phyloP scores from a whole-genome alignment of 2,888 invertebrate species.

The Hypselothyrea guttata region DNA sequence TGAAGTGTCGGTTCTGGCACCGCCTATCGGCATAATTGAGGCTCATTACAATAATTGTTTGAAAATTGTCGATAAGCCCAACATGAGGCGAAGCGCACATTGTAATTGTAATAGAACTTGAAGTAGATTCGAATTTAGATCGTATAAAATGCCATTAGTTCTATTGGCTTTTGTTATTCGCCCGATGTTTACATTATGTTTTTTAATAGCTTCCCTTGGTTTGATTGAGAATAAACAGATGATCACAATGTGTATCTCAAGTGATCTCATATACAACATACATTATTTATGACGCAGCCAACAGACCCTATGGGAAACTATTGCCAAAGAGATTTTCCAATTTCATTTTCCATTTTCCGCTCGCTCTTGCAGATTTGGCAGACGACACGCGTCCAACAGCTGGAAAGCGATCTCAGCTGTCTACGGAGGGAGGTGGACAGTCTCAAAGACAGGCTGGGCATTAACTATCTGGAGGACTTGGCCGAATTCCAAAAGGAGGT shows the following conservation, averaged over 20 bases:
- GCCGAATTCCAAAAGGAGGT: slow-evolving; percentile 81
- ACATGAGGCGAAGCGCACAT: slow-evolving; percentile 1
- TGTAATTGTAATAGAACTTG: background rate
- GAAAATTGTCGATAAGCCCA: slow-evolving; percentile 22
- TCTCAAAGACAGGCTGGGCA: slow-evolving; percentile 79
- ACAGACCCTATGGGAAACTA: background rate
- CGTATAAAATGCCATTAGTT: slow-evolving; percentile 10
- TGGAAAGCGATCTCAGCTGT: slow-evolving; percentile 75
- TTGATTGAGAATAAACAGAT: slow-evolving; percentile 44
- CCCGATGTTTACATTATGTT: slow-evolving; percentile 30
- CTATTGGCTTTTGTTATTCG: slow-evolving; percentile 11
- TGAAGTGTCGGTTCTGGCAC: slow-evolving; percentile 50
- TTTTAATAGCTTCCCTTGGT: slow-evolving; percentile 32
- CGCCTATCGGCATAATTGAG: slow-evolving; percentile 50
- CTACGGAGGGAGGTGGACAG: slow-evolving; percentile 74
- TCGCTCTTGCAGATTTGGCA: slow-evolving; percentile 77
- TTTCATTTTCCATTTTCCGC: background rate
- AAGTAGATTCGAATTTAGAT: slow-evolving; percentile 3
- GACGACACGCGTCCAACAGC: slow-evolving; percentile 68
- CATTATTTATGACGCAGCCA: slow-evolving; percentile 32
- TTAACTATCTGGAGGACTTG: slow-evolving; percentile 80
- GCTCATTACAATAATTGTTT: slow-evolving; percentile 56
- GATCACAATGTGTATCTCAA: slow-evolving; percentile 35
- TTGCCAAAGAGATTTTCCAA: background rate
- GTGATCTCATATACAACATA: slow-evolving; percentile 27